Conservation (phyloP, 2,797 vertebrate genomes). For the Sparidentex hasta region DNA sequence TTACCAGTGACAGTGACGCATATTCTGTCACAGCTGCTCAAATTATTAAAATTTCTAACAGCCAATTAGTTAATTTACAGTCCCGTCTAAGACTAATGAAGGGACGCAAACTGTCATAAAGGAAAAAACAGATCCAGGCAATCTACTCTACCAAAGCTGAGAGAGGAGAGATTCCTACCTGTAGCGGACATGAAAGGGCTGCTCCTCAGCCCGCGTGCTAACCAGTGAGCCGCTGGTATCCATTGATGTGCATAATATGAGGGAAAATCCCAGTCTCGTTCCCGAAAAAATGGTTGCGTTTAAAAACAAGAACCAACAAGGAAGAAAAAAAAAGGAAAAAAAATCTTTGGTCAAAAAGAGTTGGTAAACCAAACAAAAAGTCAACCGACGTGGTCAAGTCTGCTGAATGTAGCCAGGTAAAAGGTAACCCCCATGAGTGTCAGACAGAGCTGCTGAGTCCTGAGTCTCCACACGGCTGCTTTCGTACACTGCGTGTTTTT, state of each 20-base stretch:
- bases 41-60: constrained; percentile 1
- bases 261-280: constrained; percentile 79
- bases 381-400: constrained; percentile 31
- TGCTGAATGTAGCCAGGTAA: constrained; percentile 42
- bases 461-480: constrained; percentile 77
- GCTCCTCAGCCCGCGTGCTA: constrained; percentile 91
- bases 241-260: constrained; percentile 93
- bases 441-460: constrained; percentile 65
- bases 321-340: constrained; percentile 12
- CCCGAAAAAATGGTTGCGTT: constrained; percentile 69
- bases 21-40: not conserved
- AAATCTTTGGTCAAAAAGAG: not conserved
- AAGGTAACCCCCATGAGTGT: constrained; percentile 48
- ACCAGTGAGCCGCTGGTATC: constrained; percentile 88
- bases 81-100: not conserved
- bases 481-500: constrained; percentile 70
- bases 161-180: constrained; percentile 89
- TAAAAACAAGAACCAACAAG: constrained; percentile 43
- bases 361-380: constrained; percentile 15
- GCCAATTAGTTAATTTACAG: not conserved
- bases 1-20: not conserved
- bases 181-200: constrained; percentile 95
- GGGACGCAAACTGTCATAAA: not conserved
- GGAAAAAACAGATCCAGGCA: not conserved
- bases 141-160: constrained; percentile 33